A percentile compares a stretch with the other conserved stretches of the same genome.
These are phyloP conservation scores for Zaprionus ghesquierei DNA, from an alignment of 1,140 invertebrate species.

Conservation along the genomic window DNA sequence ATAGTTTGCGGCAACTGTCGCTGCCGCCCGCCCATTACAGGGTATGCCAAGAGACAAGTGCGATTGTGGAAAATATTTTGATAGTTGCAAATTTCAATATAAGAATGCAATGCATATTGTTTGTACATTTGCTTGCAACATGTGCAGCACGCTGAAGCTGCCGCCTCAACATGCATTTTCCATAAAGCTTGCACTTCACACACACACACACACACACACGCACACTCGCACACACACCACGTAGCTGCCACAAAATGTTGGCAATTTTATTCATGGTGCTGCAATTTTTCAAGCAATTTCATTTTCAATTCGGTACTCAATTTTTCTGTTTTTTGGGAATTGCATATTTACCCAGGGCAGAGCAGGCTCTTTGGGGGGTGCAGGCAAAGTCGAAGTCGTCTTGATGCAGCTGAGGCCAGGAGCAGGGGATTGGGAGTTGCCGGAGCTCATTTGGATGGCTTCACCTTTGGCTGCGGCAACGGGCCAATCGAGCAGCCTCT, in stretches of 20 bases:
- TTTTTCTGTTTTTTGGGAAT: slow-evolving; percentile 23
- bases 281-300: slow-evolving; percentile 53
- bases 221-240: too few relatives aligned
- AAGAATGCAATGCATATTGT: slow-evolving; percentile 39
- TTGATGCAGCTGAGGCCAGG: slow-evolving; percentile 26
- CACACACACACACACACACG: too few relatives aligned
- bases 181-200: slow-evolving; percentile 50
- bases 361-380: background rate
- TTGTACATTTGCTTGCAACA: slow-evolving; percentile 60
- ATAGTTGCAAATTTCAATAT: slow-evolving; percentile 59
- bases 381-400: slow-evolving; percentile 16
- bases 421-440: too few relatives aligned
- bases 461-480: slow-evolving; percentile 53
- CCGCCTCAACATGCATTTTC: slow-evolving; percentile 67
- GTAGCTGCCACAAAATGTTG: slow-evolving; percentile 53
- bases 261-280: slow-evolving; percentile 65
- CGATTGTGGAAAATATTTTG: slow-evolving; percentile 54
- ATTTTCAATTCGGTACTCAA: slow-evolving; percentile 18
- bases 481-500: background rate
- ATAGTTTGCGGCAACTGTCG: background rate
- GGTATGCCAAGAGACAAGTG: slow-evolving; percentile 20
- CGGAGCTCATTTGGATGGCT: slow-evolving; percentile 66
- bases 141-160: slow-evolving; percentile 12
- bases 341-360: slow-evolving; percentile 52
- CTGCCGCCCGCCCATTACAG: background rate